These are phyloP conservation scores for Phymanthus crucifer DNA, from an alignment of 92 coral and sea anemone species.

Conservation along the genomic window DNA sequence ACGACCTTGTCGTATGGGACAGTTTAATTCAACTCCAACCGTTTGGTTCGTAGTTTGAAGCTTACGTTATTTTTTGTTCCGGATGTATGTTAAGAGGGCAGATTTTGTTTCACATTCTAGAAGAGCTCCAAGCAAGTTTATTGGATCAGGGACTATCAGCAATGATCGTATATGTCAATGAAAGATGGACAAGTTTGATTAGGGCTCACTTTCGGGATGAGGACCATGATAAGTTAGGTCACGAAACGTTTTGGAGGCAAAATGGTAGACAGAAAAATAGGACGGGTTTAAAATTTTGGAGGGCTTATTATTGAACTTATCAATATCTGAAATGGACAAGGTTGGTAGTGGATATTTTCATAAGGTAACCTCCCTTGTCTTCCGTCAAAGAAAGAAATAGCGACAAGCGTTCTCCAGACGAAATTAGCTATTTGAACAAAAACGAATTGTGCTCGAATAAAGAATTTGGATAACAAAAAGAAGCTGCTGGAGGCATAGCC, in stretches of 20 bases:
- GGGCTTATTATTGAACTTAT: no score
- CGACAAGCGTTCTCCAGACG: no score
- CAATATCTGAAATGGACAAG: no score
- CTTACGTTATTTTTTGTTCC: slow-evolving; percentile 1
- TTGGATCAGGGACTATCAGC: neutral
- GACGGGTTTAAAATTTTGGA: neutral
- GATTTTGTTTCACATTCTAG: slow-evolving; percentile 22
- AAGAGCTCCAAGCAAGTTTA: slow-evolving; percentile 9
- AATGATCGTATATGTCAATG: neutral
- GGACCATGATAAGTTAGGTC: neutral
- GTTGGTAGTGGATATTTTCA: no score
- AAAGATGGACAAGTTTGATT: slow-evolving; percentile 1
- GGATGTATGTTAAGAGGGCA: slow-evolving; percentile 13
- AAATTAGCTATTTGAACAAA: no score
- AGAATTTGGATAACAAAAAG: no score
- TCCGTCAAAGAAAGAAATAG: no score
- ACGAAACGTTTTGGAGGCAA: neutral
- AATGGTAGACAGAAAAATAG: neutral
- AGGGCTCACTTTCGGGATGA: slow-evolving; percentile 6
- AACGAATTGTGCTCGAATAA: no score
- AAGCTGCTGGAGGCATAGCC: no score
- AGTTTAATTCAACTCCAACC: slow-evolving; percentile 11
- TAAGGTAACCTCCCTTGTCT: no score
- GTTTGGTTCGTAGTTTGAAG: neutral
- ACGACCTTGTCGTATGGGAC: no score